These are phyloP conservation scores for Columbina picui DNA, from an alignment of 2,113 vertebrate genomes.

Conservation along the genomic window DNA sequence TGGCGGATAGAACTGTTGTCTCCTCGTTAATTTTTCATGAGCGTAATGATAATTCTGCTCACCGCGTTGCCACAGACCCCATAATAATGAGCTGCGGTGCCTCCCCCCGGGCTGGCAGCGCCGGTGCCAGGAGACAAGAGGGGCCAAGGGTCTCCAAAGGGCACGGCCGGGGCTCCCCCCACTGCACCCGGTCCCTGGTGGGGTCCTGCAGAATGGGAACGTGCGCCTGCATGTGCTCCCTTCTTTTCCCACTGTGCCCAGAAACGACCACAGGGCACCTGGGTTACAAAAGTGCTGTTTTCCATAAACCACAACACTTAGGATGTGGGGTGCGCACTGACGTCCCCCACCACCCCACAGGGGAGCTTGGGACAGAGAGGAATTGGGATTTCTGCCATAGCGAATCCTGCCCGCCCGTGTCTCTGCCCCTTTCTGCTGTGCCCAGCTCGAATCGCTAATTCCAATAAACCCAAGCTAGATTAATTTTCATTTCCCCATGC, in stretches of 20 bases:
- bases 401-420: neutral
- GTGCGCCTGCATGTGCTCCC: neutral
- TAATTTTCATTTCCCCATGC: constrained; percentile 69
- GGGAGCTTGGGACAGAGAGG: neutral
- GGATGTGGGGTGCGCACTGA: rapidly evolving
- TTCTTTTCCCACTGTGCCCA: neutral
- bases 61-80: neutral
- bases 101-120: neutral
- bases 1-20: neutral
- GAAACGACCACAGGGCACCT: neutral
- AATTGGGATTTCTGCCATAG: neutral
- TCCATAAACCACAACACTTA: rapidly evolving
- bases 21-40: constrained; percentile 46
- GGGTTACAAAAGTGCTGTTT: rapidly evolving
- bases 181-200: rapidly evolving
- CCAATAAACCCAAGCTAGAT: constrained; percentile 41
- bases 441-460: constrained; percentile 37
- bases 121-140: rapidly evolving
- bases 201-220: neutral
- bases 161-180: neutral
- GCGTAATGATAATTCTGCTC: neutral
- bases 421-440: neutral
- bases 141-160: neutral
- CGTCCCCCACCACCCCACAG: neutral
- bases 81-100: constrained; percentile 22